phyloP scores from a whole-genome alignment of 2,888 invertebrate genomes.

The Teinopalpus imperialis region DNA sequence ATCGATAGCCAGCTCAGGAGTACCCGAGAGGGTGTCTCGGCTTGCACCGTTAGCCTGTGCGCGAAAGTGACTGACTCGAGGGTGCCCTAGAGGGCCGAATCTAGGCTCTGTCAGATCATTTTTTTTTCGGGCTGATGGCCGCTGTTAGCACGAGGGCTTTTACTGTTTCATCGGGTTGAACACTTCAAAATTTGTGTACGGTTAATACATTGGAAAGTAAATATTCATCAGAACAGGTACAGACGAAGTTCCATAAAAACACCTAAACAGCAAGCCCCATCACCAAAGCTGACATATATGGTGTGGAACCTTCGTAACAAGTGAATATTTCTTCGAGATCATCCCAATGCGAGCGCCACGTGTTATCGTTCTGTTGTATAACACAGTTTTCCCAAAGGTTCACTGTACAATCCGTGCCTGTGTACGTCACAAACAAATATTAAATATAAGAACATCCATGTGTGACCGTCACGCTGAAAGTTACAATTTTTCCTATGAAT shows the following conservation, averaged over 20 bases:
- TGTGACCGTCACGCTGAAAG: slow-evolving; percentile 16
- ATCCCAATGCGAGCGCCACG: slow-evolving; percentile 55
- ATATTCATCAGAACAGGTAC: too few relatives aligned
- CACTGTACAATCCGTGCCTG: slow-evolving; percentile 21
- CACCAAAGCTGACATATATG: slow-evolving; percentile 15
- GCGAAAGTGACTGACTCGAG: too few relatives aligned
- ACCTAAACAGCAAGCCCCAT: slow-evolving; percentile 11
- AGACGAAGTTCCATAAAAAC: slow-evolving; percentile 17
- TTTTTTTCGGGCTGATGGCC: too few relatives aligned
- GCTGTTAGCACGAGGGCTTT: too few relatives aligned
- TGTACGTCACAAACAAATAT: slow-evolving; percentile 23
- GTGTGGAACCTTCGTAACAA: slow-evolving; percentile 41
- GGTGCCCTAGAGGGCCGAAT: too few relatives aligned
- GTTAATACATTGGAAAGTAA: too few relatives aligned
- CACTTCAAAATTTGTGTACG: too few relatives aligned
- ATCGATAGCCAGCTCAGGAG: too few relatives aligned
- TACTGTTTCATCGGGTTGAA: too few relatives aligned
- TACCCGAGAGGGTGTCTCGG: too few relatives aligned
- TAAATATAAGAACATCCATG: slow-evolving; percentile 4
- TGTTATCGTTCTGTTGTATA: slow-evolving; percentile 30
- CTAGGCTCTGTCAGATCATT: too few relatives aligned
- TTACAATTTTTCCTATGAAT: background rate
- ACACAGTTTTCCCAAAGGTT: slow-evolving; percentile 19
- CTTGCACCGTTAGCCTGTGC: too few relatives aligned
- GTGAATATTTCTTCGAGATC: slow-evolving; percentile 61